These are phyloP conservation scores for Silvanus unidentatus DNA, from an alignment of 2,888 invertebrate genomes.

Conservation along the genomic window DNA sequence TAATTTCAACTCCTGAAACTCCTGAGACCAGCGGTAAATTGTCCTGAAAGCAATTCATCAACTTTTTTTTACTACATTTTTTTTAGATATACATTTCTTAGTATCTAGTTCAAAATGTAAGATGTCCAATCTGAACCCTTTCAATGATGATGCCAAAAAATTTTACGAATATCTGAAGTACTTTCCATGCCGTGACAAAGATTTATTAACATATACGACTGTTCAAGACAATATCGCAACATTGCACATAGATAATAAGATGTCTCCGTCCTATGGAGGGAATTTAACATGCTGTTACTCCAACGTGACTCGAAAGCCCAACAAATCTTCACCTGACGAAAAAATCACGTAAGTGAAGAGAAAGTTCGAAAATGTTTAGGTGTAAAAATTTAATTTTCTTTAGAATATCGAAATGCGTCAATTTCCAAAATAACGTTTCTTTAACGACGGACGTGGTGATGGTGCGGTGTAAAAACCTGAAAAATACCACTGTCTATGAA, in stretches of 20 bases:
- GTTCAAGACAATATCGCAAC: conserved; percentile 34
- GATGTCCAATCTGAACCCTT: conserved; percentile 57
- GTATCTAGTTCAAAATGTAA: conserved; percentile 58
- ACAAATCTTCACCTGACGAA: conserved; percentile 28
- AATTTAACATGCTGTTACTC: conserved; percentile 34
- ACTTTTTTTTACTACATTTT: conserved; percentile 4
- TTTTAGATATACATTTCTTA: conserved; percentile 43
- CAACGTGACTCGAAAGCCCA: conserved; percentile 26
- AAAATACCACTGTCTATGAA: conserved; percentile 43
- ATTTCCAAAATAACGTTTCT: conserved; percentile 44
- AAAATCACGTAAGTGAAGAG: conserved; percentile 29
- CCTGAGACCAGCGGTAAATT: background rate
- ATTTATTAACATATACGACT: conserved; percentile 37
- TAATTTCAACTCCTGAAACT: background rate
- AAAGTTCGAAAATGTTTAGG: background rate
- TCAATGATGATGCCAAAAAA: conserved; percentile 50
- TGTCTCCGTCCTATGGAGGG: conserved; percentile 33
- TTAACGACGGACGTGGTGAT: conserved; percentile 47
- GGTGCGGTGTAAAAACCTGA: conserved; percentile 47
- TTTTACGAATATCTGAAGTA: conserved; percentile 52
- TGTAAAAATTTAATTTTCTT: conserved; percentile 20
- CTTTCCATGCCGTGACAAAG: conserved; percentile 48
- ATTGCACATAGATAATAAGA: conserved; percentile 35
- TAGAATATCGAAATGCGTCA: conserved; percentile 48
- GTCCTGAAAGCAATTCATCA: background rate